phyloP scores from a whole-genome alignment of 2,113 vertebrate genomes.

The Lagopus muta region DNA sequence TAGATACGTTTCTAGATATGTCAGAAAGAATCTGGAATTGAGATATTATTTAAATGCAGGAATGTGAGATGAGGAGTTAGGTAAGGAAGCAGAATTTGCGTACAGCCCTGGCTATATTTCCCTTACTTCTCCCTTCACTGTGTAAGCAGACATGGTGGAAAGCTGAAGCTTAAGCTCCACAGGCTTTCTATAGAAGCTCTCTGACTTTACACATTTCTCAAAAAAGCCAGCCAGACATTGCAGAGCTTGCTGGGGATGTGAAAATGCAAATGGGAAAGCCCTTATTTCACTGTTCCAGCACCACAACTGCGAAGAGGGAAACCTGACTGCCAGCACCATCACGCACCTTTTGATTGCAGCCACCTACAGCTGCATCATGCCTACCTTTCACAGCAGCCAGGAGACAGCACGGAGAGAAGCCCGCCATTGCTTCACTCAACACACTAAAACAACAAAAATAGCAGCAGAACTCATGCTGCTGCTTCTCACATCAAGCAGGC shows the following conservation, averaged over 20 bases:
- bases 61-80: not conserved
- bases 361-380: not conserved
- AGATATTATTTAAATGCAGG: not conserved
- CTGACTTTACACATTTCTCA: conserved; percentile 74
- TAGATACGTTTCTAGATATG: not conserved
- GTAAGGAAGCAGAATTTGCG: not conserved
- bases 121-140: conserved; percentile 42
- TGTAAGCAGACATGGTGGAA: conserved; percentile 75
- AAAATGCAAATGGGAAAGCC: conserved; percentile 71
- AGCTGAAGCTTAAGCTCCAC: conserved; percentile 66
- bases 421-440: not conserved
- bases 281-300: not conserved
- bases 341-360: not conserved
- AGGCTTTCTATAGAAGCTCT: conserved; percentile 63
- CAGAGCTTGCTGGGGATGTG: conserved; percentile 76
- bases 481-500: not conserved
- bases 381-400: not conserved
- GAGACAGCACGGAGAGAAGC: not conserved
- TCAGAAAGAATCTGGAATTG: not conserved
- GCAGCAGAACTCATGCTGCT: not conserved
- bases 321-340: not conserved
- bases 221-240: conserved; percentile 70
- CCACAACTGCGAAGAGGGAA: not conserved
- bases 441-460: not conserved
- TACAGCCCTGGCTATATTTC: not conserved